phyloP scores from a whole-genome alignment of 2,797 vertebrate species.

The Pseudomugil tenellus region DNA sequence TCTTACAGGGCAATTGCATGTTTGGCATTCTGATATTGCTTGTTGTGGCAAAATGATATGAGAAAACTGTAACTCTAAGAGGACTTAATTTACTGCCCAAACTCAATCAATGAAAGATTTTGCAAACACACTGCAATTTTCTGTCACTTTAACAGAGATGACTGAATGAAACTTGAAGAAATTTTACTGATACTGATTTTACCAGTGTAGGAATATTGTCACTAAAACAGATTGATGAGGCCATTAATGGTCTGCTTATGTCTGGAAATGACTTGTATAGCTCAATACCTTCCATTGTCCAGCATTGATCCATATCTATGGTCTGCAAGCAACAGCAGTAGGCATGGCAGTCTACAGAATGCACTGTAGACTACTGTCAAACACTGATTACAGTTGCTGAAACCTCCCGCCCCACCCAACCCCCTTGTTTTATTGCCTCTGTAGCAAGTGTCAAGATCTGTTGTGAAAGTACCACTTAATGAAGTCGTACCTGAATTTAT shows the following conservation, averaged over 20 bases:
- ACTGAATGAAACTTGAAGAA: neutral
- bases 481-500: constrained; percentile 76
- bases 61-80: neutral
- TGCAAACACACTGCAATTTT: no score
- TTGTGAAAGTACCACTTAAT: constrained; percentile 76
- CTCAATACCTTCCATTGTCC: neutral
- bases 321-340: constrained; percentile 11
- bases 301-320: neutral
- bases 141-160: neutral
- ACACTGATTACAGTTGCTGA: constrained; percentile 55
- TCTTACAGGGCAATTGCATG: no score
- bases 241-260: neutral
- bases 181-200: neutral
- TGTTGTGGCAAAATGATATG: neutral
- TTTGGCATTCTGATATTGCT: neutral
- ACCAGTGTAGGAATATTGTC: neutral
- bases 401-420: constrained; percentile 20
- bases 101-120: neutral
- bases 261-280: neutral
- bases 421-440: constrained; percentile 62
- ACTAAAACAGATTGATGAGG: neutral
- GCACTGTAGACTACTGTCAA: constrained; percentile 34
- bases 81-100: neutral
- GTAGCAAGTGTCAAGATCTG: constrained; percentile 70
- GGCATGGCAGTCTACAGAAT: constrained; percentile 15